These are phyloP conservation scores for Anolis carolinensis DNA, from an alignment of 2,113 vertebrate genomes.

Conservation along the genomic window DNA sequence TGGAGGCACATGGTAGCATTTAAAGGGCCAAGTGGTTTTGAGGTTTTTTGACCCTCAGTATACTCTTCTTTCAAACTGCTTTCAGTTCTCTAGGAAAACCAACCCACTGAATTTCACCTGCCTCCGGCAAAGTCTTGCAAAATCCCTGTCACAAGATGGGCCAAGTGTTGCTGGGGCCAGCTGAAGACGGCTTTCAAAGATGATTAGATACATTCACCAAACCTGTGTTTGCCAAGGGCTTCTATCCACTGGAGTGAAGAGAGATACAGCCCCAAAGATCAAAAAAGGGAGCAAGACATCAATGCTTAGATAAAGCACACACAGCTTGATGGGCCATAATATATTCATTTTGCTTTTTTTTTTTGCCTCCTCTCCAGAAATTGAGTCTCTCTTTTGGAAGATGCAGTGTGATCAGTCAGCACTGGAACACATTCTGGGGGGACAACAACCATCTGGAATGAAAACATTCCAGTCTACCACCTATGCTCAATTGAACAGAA, in stretches of 20 bases:
- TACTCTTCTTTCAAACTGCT: not conserved
- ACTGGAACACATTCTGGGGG: conserved; percentile 79
- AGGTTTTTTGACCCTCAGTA: not conserved
- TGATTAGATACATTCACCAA: not conserved
- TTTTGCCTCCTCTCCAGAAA: conserved; percentile 65
- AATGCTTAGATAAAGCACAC: too few relatives aligned
- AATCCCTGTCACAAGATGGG: not conserved
- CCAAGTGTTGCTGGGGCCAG: not conserved
- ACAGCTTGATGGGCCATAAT: not conserved
- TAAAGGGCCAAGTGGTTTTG: not conserved
- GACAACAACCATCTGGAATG: conserved; percentile 75
- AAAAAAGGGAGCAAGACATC: not conserved
- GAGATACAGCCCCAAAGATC: not conserved
- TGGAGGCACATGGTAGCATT: not conserved
- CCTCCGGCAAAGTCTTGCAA: not conserved
- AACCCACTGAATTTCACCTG: not conserved
- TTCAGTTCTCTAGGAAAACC: not conserved
- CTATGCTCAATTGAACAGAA: conserved; percentile 83
- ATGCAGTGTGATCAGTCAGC: conserved; percentile 75
- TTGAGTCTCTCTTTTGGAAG: conserved; percentile 72
- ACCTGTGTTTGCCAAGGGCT: not conserved
- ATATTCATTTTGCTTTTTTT: not conserved
- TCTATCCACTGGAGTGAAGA: not conserved
- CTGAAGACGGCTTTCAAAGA: not conserved
- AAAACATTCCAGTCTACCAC: conserved; percentile 80